These are phyloP conservation scores for Capreolus pygargus DNA, from an alignment of 2,113 vertebrate species.

Conservation along the genomic window DNA sequence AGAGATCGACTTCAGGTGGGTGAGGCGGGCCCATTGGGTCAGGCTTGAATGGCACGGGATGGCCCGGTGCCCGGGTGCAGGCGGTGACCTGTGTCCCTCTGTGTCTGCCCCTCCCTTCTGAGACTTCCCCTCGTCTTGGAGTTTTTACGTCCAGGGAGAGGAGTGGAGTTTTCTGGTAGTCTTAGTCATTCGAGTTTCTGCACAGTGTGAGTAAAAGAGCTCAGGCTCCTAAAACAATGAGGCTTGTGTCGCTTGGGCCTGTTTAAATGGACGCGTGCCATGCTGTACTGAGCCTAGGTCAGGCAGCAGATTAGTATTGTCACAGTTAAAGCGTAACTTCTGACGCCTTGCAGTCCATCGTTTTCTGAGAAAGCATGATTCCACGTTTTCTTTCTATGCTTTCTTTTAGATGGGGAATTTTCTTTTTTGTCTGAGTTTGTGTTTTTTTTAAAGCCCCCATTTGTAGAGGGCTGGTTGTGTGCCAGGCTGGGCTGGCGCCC, in stretches of 20 bases:
- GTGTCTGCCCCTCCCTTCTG: too few species aligned
- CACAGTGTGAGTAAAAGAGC: too few species aligned
- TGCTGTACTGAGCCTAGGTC: neutral
- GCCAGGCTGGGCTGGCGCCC: neutral
- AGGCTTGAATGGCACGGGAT: neutral
- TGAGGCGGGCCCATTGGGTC: fast-evolving
- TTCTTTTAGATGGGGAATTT: neutral
- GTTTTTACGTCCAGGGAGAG: neutral
- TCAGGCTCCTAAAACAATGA: fast-evolving
- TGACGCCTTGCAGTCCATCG: neutral
- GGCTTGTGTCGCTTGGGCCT: neutral
- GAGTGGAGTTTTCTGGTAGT: neutral
- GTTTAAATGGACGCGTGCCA: neutral
- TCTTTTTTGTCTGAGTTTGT: neutral
- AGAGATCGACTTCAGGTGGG: constrained; percentile 95
- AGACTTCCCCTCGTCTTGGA: neutral
- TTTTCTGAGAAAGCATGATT: neutral
- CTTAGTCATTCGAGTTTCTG: neutral
- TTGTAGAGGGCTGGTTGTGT: neutral
- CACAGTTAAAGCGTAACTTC: neutral
- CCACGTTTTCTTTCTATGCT: neutral
- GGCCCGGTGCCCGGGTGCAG: neutral
- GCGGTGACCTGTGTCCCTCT: neutral
- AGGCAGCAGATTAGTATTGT: fast-evolving
- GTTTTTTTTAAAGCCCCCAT: neutral